These are phyloP conservation scores for Urocynchramus pylzowi DNA, from an alignment of 2,113 vertebrate species.

Conservation along the genomic window DNA sequence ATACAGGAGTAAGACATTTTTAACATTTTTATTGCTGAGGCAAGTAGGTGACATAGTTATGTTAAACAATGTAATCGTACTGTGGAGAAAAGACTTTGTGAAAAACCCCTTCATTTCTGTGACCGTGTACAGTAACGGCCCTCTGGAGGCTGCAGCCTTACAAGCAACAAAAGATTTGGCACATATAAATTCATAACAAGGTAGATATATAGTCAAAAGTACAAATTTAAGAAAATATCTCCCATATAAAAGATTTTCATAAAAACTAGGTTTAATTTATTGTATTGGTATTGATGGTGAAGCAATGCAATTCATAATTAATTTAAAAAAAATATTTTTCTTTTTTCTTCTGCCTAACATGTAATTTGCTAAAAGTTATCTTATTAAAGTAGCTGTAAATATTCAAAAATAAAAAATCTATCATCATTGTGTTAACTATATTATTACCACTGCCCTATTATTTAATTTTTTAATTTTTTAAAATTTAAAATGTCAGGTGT, in stretches of 20 bases:
- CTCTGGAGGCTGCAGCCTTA: background rate
- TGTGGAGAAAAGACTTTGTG: background rate
- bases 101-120: background rate
- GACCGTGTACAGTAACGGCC: background rate
- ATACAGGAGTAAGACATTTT: background rate
- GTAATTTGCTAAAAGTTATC: background rate
- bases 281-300: background rate
- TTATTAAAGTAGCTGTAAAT: background rate
- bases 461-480: background rate
- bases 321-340: background rate
- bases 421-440: background rate
- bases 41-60: background rate
- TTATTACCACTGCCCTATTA: background rate
- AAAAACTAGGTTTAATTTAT: background rate
- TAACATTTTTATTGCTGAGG: background rate
- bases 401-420: background rate
- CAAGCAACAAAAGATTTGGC: background rate
- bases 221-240: background rate
- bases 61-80: background rate
- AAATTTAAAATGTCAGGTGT: background rate
- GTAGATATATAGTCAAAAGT: background rate
- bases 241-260: background rate
- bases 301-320: background rate
- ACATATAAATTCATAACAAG: background rate
- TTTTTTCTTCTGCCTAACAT: background rate